Conservation (phyloP, 2,888 invertebrate species). For the Seira ritae region DNA sequence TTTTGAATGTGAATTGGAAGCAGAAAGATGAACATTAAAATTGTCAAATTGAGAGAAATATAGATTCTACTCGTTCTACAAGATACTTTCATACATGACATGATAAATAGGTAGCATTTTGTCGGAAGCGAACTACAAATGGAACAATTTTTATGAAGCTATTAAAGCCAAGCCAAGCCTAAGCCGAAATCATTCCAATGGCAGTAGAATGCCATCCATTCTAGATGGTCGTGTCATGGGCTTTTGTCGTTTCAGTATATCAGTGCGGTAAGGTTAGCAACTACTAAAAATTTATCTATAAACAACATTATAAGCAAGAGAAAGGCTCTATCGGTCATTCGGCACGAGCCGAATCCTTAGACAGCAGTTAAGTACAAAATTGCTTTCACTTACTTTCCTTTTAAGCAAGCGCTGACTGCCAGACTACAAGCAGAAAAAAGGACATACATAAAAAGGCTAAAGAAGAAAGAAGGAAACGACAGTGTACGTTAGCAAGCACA, state of each 20-base stretch:
- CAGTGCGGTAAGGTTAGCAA: background rate
- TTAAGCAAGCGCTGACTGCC: too few species aligned
- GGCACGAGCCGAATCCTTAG: background rate
- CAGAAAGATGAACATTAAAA: too few species aligned
- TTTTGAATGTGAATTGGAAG: too few species aligned
- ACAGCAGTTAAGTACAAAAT: conserved; percentile 6
- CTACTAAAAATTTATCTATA: background rate
- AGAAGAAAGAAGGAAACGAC: too few species aligned
- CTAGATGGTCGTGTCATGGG: too few species aligned
- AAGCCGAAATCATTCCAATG: background rate
- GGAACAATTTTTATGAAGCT: background rate
- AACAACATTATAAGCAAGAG: conserved; percentile 8
- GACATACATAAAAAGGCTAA: too few species aligned
- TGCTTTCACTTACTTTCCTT: too few species aligned
- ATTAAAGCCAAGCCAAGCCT: background rate
- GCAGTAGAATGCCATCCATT: background rate
- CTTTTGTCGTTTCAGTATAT: background rate
- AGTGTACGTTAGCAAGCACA: too few species aligned
- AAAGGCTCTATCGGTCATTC: background rate
- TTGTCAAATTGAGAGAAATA: too few species aligned
- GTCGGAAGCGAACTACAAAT: background rate
- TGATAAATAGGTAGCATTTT: background rate
- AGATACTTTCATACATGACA: too few species aligned
- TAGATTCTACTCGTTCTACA: too few species aligned
- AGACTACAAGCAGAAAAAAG: too few species aligned